Conservation (phyloP, 2,113 vertebrate genomes). For the Riparia riparia region DNA sequence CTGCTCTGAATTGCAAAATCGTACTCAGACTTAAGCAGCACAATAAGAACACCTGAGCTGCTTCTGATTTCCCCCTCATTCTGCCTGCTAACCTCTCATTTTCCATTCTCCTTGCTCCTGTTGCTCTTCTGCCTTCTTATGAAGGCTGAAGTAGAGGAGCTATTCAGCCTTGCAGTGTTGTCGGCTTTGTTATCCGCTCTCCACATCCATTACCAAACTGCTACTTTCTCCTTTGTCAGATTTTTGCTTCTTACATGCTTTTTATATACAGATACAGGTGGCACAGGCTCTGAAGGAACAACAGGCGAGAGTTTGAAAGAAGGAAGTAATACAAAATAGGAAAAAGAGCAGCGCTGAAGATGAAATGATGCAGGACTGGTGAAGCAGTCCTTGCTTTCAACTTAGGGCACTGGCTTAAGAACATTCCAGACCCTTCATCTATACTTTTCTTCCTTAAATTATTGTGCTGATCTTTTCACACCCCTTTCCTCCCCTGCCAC, state of each 20-base stretch:
- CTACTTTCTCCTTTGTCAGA: constrained; percentile 29
- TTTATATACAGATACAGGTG: background rate
- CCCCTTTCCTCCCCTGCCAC: background rate
- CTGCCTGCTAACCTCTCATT: background rate
- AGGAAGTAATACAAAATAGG: background rate
- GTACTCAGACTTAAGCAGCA: background rate
- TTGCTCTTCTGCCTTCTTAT: background rate
- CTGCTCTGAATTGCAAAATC: background rate
- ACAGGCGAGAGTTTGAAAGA: background rate
- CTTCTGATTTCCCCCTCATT: constrained; percentile 1
- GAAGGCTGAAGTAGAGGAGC: background rate
- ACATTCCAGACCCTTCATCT: background rate
- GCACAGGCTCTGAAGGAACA: background rate
- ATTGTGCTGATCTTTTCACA: background rate
- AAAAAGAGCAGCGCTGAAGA: background rate
- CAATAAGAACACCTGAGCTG: background rate
- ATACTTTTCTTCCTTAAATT: background rate
- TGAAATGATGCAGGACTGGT: background rate
- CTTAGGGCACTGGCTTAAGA: background rate
- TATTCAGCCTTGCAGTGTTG: constrained; percentile 26
- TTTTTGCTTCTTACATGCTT: constrained; percentile 23
- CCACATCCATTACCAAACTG: constrained; percentile 24
- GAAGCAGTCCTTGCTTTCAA: background rate
- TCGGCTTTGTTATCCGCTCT: background rate
- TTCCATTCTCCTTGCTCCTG: background rate